Evolutionary conservation across 2,113 vertebrate genomes (phyloP).

Genomic region (Macquaria australasica): DNA sequence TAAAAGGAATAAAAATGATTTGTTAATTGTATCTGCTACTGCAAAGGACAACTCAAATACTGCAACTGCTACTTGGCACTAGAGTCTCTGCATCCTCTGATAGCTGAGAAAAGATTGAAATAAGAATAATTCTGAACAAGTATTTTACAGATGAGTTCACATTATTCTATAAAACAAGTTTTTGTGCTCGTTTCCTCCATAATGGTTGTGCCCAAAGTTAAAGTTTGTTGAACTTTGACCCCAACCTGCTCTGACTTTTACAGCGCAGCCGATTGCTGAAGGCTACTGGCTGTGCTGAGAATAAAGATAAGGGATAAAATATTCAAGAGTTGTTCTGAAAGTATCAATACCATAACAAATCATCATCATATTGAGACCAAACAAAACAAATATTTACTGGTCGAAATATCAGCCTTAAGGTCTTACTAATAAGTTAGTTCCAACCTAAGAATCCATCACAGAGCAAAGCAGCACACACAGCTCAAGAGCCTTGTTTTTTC

Average conservation of each 20-base stretch:
- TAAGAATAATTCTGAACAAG: neutral
- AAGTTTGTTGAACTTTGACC: constrained; percentile 21
- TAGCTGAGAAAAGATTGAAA: neutral
- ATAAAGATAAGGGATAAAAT: constrained; percentile 4
- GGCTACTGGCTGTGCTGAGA: neutral
- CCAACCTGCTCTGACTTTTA: constrained; percentile 6
- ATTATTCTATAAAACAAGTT: neutral
- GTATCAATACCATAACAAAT: neutral
- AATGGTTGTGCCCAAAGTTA: neutral
- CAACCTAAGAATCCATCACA: neutral
- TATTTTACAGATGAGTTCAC: neutral
- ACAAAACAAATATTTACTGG: neutral
- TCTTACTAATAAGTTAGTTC: neutral
- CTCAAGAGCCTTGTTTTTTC: neutral
- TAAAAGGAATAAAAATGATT: too few species aligned
- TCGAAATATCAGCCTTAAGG: neutral
- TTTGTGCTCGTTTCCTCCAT: neutral
- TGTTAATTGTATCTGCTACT: neutral
- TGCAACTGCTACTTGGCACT: neutral
- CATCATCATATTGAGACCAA: neutral
- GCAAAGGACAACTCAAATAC: neutral
- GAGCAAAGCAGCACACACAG: neutral
- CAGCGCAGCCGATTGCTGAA: neutral
- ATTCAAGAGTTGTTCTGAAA: neutral
- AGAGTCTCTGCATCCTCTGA: neutral